Evolutionary conservation across 2,888 invertebrate species (phyloP), one percentile per base, ranked within the genome.

Genomic region (Blera fallax): DNA sequence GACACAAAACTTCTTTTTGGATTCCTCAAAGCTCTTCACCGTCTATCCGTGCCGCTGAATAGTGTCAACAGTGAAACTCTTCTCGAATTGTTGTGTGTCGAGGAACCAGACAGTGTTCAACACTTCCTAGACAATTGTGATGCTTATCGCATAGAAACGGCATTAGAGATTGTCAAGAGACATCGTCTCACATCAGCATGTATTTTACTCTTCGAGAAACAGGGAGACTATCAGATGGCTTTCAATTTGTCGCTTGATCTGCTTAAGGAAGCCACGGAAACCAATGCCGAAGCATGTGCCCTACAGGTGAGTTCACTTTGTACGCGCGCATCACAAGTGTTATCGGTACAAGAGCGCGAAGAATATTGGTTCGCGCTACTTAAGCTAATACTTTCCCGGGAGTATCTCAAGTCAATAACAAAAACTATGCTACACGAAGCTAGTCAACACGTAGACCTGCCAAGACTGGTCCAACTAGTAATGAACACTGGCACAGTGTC

Each of bases 181-280:
- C 93, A 95, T 89, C 93, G 94, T 76, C 93, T 95, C 34, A 93
- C 94, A 69, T 94, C 94, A 85, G 95, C 95, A 0, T 94, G 95
- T 62, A 96, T 96, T 14, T 94, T 94, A 88, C 93, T 97, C 67
- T 92, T 96, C 85, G 97, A 97, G 91, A 94, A 95, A 90, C 93
- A 94, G 83, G 96, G 96, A 10, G 95, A 96, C 90, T 95, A 95
- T 90, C 93, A 94, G 88, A 94, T 94, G 89, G 96, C 96, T 1
- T 95, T 96, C 89, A 93, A 94, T 76, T 91, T 96, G 80, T 92
- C 95, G 5, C 91, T 95, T 83, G 92, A 93, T 37, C 88, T 92
- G 72, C 90, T 94, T 11, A 88, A 88, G 29, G 70, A 87, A 1
- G 87, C 90, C 7, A 43, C 87, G 11, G 87, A 87, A 29, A 84